Evolutionary conservation across 2,888 invertebrate species (phyloP), one percentile per base, ranked within the genome.

Genomic region (Dinocampus coccinellae): DNA sequence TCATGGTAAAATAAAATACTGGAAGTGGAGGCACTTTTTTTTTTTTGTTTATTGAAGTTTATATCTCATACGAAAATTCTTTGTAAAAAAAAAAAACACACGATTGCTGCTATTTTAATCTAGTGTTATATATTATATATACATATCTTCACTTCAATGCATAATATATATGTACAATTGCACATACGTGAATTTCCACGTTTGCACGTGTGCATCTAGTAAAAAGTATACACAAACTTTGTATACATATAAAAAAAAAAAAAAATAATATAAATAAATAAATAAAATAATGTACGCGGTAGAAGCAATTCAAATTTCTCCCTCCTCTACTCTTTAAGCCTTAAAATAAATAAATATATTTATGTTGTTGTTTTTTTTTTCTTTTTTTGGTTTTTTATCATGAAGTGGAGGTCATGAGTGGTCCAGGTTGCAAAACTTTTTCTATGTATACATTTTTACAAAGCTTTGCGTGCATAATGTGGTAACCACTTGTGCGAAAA

Each of bases 241-340:
- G 16, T 20, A 47, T 47, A n/a, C 16, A 7, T 36, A n/a, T 29
- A 47, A 16, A 47, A 16, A 47, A 47, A 0, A 3, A 2, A 9
- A 1, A 1, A 16, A 47, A 36, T 36, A 3, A 42, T 11, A 42
- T 11, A 42, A 16, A 16, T 6, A 47, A 16, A 39, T 63, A n/a
- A 53, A 47, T 24, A 36, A 24, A 63, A 57, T 53, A 63, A 52
- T 61, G 20, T 22, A 57, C 29, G 57, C 58, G 16, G 62, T 52
- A 53, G 39, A 42, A 34, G 79, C 80, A 77, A 82, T 82, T 80
- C 80, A 79, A 83, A 82, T 83, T 80, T 77, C 77, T 77, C 73
- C 72, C 69, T 60, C 62, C 60, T 47, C 24, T 66, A 7, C n/a
- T 26, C 39, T 47, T 53, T 29, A 36, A 52, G 26, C 70, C 47